Percentiles rank a stretch among this genome's conserved stretches.
Evolutionary conservation across 2,888 invertebrate genomes (phyloP).

Genomic region (Chironomus riparius): DNA sequence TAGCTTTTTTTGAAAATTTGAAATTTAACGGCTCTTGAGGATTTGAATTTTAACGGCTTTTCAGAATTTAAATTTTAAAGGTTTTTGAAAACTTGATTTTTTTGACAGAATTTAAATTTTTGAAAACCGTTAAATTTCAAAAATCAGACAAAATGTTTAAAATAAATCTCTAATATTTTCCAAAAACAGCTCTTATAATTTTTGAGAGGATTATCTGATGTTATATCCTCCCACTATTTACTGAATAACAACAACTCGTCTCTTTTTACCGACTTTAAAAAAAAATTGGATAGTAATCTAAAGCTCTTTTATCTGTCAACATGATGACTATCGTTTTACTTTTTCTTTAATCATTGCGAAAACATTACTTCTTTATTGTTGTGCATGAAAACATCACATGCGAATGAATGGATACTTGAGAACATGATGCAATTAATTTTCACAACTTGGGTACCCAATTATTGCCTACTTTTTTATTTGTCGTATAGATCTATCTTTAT

Average conservation of each 20-base stretch:
- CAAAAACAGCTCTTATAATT: no score
- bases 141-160: no score
- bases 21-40: neutral
- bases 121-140: no score
- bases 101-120: no score
- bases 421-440: constrained; percentile 24
- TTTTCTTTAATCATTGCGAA: constrained; percentile 23
- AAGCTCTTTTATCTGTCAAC: constrained; percentile 4
- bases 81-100: no score
- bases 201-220: no score
- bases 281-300: constrained; percentile 15
- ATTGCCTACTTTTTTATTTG: neutral
- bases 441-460: neutral
- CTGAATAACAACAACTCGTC: neutral
- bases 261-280: constrained; percentile 30
- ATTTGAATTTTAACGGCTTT: no score
- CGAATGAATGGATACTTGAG: neutral
- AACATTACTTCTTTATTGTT: neutral
- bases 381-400: neutral
- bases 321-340: neutral
- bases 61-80: no score
- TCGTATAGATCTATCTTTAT: neutral
- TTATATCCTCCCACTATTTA: no score
- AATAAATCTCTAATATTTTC: no score
- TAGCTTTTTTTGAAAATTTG: no score